Base-by-base conservation (phyloP, 2,888 invertebrate species). In the Stenichneumon culpator region DNA sequence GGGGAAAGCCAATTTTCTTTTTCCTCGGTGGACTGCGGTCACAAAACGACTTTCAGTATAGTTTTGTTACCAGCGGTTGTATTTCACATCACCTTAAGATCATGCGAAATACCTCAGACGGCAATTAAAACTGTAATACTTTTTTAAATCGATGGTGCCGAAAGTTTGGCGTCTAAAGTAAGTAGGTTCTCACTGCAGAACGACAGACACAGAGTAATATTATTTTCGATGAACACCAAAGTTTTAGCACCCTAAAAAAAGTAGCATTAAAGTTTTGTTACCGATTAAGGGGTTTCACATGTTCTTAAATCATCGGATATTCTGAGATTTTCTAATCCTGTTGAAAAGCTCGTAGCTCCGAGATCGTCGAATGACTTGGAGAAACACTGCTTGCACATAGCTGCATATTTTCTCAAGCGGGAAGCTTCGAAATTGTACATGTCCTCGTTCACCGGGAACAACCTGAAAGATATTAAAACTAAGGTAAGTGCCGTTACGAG, bases 351-450 rank as follows among this genome's bases (percentile, higher is more conserved):
- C 19, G 89, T 92, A 44, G 54, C 86, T 32, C 28, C 88, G n/a
- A 88, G 72, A 86, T 60, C 87, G 22, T 16, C 39, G 25, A 52
- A 72, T 86, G 50, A 87, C 78, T 72, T 79, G 32, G 86, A 90
- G 60, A 79, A 85, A 70, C 68, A 91, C 16, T 92, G 92, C 52
- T 81, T 91, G 28, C 83, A 86, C 6, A 82, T 87, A 0, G 84
- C 91, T 3, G 77, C 79, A 6, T 88, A 89, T 57, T 84, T 89
- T 14, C 74, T 92, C 83, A 54, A 83, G 7, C 50, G 83, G 32
- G 89, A 91, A 87, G 91, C 91, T 7, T 89, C 89, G 4, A 70
- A 39, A 57, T 85, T 91, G 81, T 91, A 92, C 72, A 84, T 89
- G 47, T 90, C 89, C n/a, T 90, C 91, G 11, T 90, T 91, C 72